Percentiles rank a stretch among this genome's conserved stretches.
phyloP scores from a whole-genome alignment of 1,140 invertebrate genomes.

The Bacillus rossius region DNA sequence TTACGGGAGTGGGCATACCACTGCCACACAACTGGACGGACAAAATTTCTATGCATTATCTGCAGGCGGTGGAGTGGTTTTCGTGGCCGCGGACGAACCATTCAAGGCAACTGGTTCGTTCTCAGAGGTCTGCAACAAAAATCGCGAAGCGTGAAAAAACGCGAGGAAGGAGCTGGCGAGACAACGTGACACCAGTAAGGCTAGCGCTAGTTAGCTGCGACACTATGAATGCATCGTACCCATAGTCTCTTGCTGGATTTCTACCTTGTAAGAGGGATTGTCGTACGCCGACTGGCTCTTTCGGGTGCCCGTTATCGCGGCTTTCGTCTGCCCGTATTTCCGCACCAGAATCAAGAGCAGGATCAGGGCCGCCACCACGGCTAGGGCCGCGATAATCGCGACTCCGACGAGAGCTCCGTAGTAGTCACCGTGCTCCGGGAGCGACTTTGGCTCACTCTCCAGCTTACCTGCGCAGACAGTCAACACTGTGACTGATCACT shows the following conservation, averaged over 20 bases:
- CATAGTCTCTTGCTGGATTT: constrained; percentile 86
- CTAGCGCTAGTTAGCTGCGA: neutral
- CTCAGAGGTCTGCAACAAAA: no score
- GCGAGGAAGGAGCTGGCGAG: no score
- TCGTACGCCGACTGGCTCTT: constrained; percentile 71
- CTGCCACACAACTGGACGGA: no score
- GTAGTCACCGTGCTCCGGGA: constrained; percentile 58
- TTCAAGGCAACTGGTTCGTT: no score
- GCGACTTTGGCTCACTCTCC: constrained; percentile 43
- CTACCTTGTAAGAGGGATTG: constrained; percentile 91
- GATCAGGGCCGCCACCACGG: constrained; percentile 72
- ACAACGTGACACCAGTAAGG: neutral
- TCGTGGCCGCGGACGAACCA: no score
- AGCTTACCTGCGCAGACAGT: constrained; percentile 53
- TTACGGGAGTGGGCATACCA: no score
- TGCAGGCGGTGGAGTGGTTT: no score
- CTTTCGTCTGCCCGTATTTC: constrained; percentile 57
- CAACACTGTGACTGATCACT: neutral
- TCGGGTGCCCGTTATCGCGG: constrained; percentile 52
- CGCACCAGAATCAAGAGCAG: constrained; percentile 72
- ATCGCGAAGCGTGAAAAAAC: no score
- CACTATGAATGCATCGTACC: constrained; percentile 46
- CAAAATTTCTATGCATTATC: no score
- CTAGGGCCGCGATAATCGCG: constrained; percentile 77
- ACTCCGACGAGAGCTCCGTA: constrained; percentile 82